A percentile compares a stretch with the other conserved stretches of the same genome.
Conservation (phyloP, 2,888 invertebrate genomes). For the Syrphus vitripennis region DNA sequence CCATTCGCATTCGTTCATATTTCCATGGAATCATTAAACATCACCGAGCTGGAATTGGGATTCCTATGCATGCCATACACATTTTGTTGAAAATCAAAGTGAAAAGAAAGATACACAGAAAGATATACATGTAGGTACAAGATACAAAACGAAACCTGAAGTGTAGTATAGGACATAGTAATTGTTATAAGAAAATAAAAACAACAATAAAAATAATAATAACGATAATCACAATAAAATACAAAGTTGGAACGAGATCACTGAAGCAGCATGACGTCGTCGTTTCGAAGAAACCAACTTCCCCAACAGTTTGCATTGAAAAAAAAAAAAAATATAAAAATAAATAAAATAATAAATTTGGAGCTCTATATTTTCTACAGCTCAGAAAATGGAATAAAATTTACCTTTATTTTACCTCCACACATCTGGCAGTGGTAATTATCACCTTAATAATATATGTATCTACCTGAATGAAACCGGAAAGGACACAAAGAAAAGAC, state of each 20-base stretch:
- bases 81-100: constrained; percentile 29
- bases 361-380: too few relatives aligned
- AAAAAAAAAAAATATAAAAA: background rate
- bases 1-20: constrained; percentile 45
- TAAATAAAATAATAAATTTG: background rate
- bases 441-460: constrained; percentile 39
- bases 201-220: constrained; percentile 48
- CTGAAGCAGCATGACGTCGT: constrained; percentile 33
- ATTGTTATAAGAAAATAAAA: constrained; percentile 53
- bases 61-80: background rate
- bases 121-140: too few relatives aligned
- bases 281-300: background rate
- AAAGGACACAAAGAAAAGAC: constrained; percentile 8
- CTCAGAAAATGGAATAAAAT: background rate
- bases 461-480: background rate
- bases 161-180: constrained; percentile 3
- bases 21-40: constrained; percentile 45
- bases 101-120: constrained; percentile 28
- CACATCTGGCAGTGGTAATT: constrained; percentile 37
- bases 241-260: constrained; percentile 64
- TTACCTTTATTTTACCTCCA: constrained; percentile 4
- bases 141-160: background rate
- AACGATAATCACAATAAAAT: constrained; percentile 68
- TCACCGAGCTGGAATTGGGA: background rate
- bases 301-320: background rate